Percentiles rank a stretch among this genome's conserved stretches.
These are phyloP conservation scores for Pyrgus malvae DNA, from an alignment of 2,888 invertebrate species.

Conservation along the genomic window DNA sequence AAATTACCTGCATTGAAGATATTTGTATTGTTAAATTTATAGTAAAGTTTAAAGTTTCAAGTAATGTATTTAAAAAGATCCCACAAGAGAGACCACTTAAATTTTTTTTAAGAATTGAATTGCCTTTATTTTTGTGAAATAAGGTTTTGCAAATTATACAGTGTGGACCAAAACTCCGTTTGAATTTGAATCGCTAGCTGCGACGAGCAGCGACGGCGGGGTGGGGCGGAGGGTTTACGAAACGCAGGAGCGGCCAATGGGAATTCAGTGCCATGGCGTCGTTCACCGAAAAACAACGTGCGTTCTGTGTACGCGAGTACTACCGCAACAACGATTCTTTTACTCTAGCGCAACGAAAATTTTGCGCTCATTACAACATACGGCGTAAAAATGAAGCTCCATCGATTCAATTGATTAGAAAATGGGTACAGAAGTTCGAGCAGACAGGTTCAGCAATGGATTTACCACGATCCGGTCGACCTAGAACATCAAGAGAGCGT, in stretches of 20 bases:
- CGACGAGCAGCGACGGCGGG: too few relatives aligned
- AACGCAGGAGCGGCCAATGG: slow-evolving; percentile 27
- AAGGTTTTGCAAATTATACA: too few relatives aligned
- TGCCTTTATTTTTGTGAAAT: too few relatives aligned
- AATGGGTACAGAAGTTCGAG: too few relatives aligned
- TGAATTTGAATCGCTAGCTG: too few relatives aligned
- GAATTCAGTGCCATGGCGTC: slow-evolving; percentile 37
- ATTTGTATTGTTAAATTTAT: too few relatives aligned
- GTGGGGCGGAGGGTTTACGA: slow-evolving; percentile 23
- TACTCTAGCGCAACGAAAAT: slow-evolving; percentile 34
- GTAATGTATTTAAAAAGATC: too few relatives aligned
- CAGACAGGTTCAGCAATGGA: not conserved
- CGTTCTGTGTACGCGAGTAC: slow-evolving; percentile 35
- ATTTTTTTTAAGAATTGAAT: too few relatives aligned
- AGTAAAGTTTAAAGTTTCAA: too few relatives aligned
- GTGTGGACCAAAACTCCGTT: too few relatives aligned
- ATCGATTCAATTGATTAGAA: not conserved
- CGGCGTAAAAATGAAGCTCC: slow-evolving; percentile 22
- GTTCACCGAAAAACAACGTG: slow-evolving; percentile 34
- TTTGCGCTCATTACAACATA: slow-evolving; percentile 30
- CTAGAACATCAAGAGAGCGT: slow-evolving; percentile 32
- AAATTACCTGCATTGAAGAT: too few relatives aligned
- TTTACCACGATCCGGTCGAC: slow-evolving; percentile 30
- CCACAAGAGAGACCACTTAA: too few relatives aligned
- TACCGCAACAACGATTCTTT: slow-evolving; percentile 36